Conservation (phyloP, 2,113 vertebrate species). For the Nestor notabilis region DNA sequence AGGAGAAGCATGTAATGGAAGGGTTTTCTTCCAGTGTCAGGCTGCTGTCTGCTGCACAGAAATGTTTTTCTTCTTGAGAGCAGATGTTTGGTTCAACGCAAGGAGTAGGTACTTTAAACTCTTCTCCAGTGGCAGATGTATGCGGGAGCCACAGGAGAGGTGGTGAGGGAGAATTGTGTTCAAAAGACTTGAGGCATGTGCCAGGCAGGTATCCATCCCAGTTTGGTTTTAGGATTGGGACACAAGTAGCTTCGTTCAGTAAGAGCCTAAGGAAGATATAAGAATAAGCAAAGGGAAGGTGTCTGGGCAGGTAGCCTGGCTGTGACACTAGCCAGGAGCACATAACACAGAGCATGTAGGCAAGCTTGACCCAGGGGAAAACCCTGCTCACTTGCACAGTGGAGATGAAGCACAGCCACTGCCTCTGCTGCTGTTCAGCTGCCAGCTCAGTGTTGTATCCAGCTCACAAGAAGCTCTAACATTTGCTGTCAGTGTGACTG, state of each 20-base stretch:
- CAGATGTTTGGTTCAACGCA: not conserved
- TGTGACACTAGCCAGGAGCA: not conserved
- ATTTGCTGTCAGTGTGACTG: not conserved
- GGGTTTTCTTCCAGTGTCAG: not conserved
- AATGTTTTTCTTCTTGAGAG: not conserved
- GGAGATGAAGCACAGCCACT: not conserved
- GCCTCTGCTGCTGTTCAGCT: not conserved
- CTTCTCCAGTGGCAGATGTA: not conserved
- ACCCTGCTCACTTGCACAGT: not conserved
- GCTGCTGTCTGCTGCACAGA: not conserved
- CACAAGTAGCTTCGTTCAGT: not conserved
- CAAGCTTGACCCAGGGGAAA: not conserved
- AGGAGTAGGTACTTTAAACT: not conserved
- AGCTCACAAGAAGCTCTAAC: not conserved
- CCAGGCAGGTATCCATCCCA: not conserved
- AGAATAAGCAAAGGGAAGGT: not conserved
- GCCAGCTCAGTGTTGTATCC: not conserved
- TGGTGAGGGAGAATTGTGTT: not conserved
- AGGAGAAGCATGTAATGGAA: not conserved
- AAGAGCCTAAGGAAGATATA: not conserved
- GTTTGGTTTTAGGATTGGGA: not conserved
- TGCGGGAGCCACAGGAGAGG: not conserved
- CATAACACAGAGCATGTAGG: fast-evolving
- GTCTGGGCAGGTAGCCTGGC: not conserved
- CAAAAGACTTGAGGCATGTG: not conserved